phyloP scores from a whole-genome alignment of 2,888 invertebrate genomes.

The Eurytoma adleriae region DNA sequence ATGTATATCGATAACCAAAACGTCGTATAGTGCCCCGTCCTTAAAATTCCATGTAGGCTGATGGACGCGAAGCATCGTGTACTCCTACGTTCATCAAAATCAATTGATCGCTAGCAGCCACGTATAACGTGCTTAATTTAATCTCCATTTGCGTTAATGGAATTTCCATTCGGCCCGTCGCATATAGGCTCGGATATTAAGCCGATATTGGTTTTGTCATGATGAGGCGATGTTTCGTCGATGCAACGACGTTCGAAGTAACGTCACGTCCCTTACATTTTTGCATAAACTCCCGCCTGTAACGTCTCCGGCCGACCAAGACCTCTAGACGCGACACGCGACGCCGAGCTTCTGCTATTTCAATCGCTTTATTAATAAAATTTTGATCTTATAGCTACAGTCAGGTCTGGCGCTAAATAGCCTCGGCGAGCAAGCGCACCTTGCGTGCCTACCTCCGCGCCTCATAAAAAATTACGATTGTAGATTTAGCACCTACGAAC shows the following conservation, averaged over 20 bases:
- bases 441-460: no score
- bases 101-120: no score
- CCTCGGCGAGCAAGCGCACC: no score
- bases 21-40: no score
- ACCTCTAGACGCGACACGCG: neutral
- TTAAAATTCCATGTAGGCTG: no score
- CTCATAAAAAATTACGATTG: no score
- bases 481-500: no score
- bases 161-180: neutral
- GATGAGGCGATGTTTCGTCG: neutral
- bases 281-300: neutral
- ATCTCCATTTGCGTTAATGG: constrained; percentile 1
- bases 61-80: no score
- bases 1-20: no score
- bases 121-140: neutral
- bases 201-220: constrained; percentile 21
- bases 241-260: neutral
- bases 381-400: neutral
- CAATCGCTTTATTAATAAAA: constrained; percentile 10
- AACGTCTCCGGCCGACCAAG: no score
- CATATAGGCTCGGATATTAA: neutral
- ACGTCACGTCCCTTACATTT: constrained; percentile 15
- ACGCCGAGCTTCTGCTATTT: neutral
- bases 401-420: no score
- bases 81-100: no score